Evolutionary conservation across 1,140 invertebrate species (phyloP).

Genomic region (Nylanderia fulva): DNA sequence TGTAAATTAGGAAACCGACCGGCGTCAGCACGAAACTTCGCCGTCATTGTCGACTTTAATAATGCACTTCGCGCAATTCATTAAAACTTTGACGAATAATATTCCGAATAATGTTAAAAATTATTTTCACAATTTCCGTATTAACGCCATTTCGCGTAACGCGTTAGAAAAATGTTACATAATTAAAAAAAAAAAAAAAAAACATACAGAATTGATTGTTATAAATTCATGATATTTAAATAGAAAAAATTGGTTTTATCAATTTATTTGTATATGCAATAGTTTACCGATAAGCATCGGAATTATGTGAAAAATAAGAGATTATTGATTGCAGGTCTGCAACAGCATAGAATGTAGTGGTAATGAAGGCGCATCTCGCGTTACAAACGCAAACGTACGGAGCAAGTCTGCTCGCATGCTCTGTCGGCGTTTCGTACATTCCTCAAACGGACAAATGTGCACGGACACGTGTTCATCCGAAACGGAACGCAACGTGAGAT

Average conservation of each 20-base stretch:
- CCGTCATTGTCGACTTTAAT: neutral
- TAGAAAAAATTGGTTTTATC: neutral
- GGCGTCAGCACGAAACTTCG: conserved; percentile 17
- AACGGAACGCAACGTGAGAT: conserved; percentile 77
- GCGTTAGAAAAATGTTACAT: neutral
- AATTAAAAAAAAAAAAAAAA: neutral
- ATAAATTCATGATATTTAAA: neutral
- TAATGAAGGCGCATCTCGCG: conserved; percentile 67
- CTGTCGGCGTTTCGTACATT: conserved; percentile 59
- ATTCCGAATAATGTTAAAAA: neutral
- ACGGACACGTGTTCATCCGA: conserved; percentile 74
- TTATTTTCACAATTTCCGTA: conserved; percentile 12
- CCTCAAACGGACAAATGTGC: conserved; percentile 62
- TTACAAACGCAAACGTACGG: conserved; percentile 66
- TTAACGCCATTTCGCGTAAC: neutral
- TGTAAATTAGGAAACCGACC: conserved; percentile 54
- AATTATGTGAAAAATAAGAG: neutral
- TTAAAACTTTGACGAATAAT: conserved; percentile 5
- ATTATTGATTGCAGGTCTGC: neutral
- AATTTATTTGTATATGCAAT: neutral
- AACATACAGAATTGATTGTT: neutral
- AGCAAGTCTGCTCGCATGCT: conserved; percentile 34
- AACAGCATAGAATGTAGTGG: neutral
- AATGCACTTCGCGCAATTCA: conserved; percentile 13
- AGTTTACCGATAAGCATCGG: neutral